phyloP scores from a whole-genome alignment of 2,888 invertebrate genomes.

The Agrotis clavis region DNA sequence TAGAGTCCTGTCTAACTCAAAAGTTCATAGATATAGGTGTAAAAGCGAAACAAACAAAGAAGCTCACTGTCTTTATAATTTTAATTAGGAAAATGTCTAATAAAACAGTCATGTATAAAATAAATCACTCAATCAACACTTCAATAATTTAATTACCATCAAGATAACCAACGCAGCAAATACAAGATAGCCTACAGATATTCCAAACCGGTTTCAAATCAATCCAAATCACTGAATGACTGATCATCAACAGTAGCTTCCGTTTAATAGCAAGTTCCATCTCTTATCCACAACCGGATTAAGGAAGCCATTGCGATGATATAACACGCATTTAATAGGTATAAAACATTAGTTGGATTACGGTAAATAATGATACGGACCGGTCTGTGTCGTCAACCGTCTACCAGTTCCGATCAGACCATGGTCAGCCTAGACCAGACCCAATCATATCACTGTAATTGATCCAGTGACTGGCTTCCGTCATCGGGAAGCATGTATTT shows the following conservation, averaged over 20 bases:
- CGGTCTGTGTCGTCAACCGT: constrained; percentile 56
- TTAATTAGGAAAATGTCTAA: not conserved
- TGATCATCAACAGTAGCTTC: constrained; percentile 52
- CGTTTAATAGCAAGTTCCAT: constrained; percentile 47
- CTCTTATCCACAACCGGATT: constrained; percentile 52
- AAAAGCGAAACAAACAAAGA: too few relatives aligned
- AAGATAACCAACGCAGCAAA: constrained; percentile 29
- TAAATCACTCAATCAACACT: constrained; percentile 28
- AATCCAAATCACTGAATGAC: constrained; percentile 54
- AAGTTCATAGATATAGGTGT: too few relatives aligned
- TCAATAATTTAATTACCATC: constrained; percentile 44
- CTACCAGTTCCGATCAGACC: constrained; percentile 22
- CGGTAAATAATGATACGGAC: constrained; percentile 55
- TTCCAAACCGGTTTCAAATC: constrained; percentile 47
- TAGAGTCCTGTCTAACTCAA: too few relatives aligned
- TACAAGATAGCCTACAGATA: constrained; percentile 39
- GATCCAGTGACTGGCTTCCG: constrained; percentile 50
- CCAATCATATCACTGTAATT: constrained; percentile 45
- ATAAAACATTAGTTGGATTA: constrained; percentile 52
- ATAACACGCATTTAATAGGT: constrained; percentile 50
- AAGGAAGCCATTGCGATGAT: constrained; percentile 53
- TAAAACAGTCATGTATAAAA: constrained; percentile 7
- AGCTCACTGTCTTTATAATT: too few relatives aligned
- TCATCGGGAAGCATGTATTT: constrained; percentile 27
- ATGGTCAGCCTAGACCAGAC: constrained; percentile 29